A percentile compares a stretch with the other conserved stretches of the same genome.
These are phyloP conservation scores for Dicerorhinus sumatrensis DNA, from an alignment of 2,113 vertebrate genomes.

Conservation along the genomic window DNA sequence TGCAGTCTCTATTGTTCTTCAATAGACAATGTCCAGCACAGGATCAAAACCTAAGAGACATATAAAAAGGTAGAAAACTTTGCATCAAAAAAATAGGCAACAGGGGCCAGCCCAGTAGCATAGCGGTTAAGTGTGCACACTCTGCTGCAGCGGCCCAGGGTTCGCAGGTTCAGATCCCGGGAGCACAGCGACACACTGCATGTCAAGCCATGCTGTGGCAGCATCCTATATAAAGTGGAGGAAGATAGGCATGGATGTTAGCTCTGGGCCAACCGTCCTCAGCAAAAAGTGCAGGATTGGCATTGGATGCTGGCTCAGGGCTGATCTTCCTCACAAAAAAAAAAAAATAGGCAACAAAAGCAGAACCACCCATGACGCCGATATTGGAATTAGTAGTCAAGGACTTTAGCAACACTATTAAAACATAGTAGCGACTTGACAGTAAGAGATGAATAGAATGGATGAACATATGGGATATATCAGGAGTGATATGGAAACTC, in stretches of 20 bases:
- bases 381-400: neutral
- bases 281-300: too few species aligned
- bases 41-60: neutral
- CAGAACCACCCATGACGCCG: neutral
- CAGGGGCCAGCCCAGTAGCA: neutral
- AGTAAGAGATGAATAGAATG: neutral
- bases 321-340: too few species aligned
- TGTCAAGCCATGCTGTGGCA: too few species aligned
- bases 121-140: too few species aligned
- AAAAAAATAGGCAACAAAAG: neutral
- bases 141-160: too few species aligned
- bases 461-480: neutral
- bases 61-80: neutral
- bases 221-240: too few species aligned
- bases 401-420: neutral
- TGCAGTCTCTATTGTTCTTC: neutral
- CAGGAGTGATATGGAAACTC: neutral
- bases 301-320: too few species aligned
- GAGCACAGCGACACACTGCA: too few species aligned
- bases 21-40: neutral
- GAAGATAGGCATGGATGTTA: too few species aligned
- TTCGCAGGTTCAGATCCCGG: too few species aligned
- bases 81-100: neutral
- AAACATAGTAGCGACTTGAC: neutral
- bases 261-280: too few species aligned